Base-by-base conservation (phyloP, 2,797 vertebrate genomes). In the Steatocranus sp. region DNA sequence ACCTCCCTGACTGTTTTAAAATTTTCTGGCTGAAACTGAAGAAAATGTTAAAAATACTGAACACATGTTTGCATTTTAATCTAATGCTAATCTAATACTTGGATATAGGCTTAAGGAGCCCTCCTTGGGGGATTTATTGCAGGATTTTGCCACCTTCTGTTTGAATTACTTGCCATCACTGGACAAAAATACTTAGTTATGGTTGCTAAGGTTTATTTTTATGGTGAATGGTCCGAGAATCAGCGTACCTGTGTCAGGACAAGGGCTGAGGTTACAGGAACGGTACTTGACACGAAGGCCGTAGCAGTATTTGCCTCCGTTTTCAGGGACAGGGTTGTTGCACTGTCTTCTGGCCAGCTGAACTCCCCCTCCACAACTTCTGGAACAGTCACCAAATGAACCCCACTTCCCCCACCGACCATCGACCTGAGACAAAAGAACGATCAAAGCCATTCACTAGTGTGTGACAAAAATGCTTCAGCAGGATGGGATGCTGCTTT, bases 361-460 rank as follows among this genome's bases (percentile, higher is more conserved):
- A 68, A 99, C 98, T 1, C 98, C 98, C 0, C 98, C 98, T 0
- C 97, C 97, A 2, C 98, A 99, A 2, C 95, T 98, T 75, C 98
- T 95, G 0, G 98, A 99, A 83, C 98, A 99, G 7, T 95, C 91
- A 15, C 97, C 97, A 0, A 97, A 99, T 0, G 94, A 89, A 0
- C 97, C 97, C 98, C 98, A 99, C 83, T 94, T 97, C 6, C 97
- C 98, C 98, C 98, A 99, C 53, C 93, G 95, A 0, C 98, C 98
- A 0, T 99, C 98, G 96, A 99, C 96, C 98, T 99, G 92, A 18
- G 0, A 80, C 23, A 25, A 73, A 58, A 63, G 38, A 41, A 20
- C 8, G 38, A 49, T 5, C 5, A 30, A 7, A 41, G 11, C 25
- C 11, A 7, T 34, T 20, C 5, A 50, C 30, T 10, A 46, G 5